phyloP scores from a whole-genome alignment of 1,140 invertebrate species.

The Yoshiicerus persimilis region DNA sequence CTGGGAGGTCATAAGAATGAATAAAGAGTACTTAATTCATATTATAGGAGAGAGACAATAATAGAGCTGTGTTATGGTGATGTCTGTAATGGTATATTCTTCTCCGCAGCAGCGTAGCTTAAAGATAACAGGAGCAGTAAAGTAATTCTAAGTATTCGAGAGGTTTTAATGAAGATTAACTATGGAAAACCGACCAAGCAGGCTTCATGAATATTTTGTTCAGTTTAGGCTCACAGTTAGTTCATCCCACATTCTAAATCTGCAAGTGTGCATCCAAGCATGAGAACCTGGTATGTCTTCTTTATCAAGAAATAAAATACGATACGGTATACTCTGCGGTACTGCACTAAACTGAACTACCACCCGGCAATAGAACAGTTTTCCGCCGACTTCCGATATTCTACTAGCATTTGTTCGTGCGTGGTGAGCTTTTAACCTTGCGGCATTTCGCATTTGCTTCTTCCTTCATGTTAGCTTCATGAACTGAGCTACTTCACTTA shows the following conservation, averaged over 20 bases:
- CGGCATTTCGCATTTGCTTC: neutral
- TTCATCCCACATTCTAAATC: slow-evolving; percentile 19
- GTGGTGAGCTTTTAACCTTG: neutral
- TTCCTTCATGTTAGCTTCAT: neutral
- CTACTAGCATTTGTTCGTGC: neutral
- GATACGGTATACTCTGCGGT: neutral
- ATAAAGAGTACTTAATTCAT: no score
- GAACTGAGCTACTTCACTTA: neutral
- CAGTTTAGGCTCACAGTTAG: neutral
- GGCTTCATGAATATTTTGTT: slow-evolving; percentile 18
- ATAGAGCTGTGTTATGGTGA: neutral
- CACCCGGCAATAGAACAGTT: neutral
- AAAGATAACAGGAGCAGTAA: neutral
- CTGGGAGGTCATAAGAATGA: no score
- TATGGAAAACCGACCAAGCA: slow-evolving; percentile 7
- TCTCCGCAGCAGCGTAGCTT: neutral
- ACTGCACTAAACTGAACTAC: neutral
- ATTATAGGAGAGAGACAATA: neutral
- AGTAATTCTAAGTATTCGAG: slow-evolving; percentile 5
- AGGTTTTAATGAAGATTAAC: slow-evolving; percentile 20
- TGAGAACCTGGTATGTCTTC: slow-evolving; percentile 3
- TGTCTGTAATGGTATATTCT: neutral
- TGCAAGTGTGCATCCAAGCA: neutral
- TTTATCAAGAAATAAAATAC: neutral
- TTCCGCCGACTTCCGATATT: neutral